Conservation (phyloP, 2,113 vertebrate species). For the Chloebia gouldiae region DNA sequence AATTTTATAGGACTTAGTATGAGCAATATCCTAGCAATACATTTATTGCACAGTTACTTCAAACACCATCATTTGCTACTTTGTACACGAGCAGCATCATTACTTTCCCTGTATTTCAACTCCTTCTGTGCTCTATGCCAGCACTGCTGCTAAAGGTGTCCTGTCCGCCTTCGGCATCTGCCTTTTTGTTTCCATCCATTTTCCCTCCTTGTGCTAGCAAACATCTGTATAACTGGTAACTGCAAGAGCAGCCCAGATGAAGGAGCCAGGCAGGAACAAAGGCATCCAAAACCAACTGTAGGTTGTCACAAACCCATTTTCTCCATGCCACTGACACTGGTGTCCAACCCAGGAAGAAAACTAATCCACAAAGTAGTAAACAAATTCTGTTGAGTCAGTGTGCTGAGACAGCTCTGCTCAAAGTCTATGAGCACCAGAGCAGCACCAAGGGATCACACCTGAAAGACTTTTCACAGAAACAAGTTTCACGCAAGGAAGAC, state of each 20-base stretch:
- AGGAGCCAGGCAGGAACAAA: not conserved
- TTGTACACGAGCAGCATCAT: not conserved
- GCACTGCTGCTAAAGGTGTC: not conserved
- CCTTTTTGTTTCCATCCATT: not conserved
- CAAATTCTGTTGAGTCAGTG: not conserved
- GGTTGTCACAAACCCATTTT: not conserved
- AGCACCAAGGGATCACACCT: not conserved
- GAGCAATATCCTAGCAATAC: not conserved
- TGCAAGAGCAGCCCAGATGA: not conserved
- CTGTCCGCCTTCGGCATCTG: not conserved
- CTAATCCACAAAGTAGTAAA: not conserved
- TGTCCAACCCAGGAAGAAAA: not conserved
- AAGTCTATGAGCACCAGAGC: not conserved
- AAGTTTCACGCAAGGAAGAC: not conserved
- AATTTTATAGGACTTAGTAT: not conserved
- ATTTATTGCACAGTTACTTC: not conserved
- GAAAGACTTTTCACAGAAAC: not conserved
- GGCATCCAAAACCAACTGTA: not conserved
- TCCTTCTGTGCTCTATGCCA: not conserved
- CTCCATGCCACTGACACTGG: rapidly evolving
- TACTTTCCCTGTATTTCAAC: not conserved
- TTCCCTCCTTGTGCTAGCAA: not conserved
- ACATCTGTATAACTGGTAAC: not conserved
- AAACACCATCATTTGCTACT: not conserved
- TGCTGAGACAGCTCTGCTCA: not conserved